Evolutionary conservation across 2,888 invertebrate genomes (phyloP), one percentile per base, ranked within the genome.

Genomic region (Escarpia spicata): DNA sequence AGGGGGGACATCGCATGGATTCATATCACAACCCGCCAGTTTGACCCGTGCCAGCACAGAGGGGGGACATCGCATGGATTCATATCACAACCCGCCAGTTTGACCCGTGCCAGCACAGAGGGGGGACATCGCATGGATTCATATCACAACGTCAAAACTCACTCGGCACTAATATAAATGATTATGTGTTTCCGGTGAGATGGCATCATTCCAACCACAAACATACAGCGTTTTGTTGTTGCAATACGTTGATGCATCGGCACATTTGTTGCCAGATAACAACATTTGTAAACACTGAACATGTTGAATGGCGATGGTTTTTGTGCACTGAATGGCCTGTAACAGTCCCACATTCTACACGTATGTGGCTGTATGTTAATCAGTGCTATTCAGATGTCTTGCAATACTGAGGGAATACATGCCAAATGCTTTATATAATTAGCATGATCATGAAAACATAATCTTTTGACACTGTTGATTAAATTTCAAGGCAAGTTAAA

Each of bases 231-330:
- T 75, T 75, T 75, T 75, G 75, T 75, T 75, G 26, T 75, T 15
- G n/a, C 26, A 26, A 15, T 60, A 60, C 26, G 19, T 19, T 75
- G 75, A n/a, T 75, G 75, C n/a, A 3, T 75, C 75, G 75, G n/a
- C 75, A 75, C 75, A 75, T 26, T 75, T 75, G 75, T 75, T 75
- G 75, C 26, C n/a, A 75, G 75, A 75, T 75, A 75, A 75, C 75
- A 75, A 75, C 75, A 75, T 1, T 75, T 75, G 75, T 75, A 75
- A 75, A 75, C 75, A 26, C 6, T 52, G 52, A 12, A 52, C 9
- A 52, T 12, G 12, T 75, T 75, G 19, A 75, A 75, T 6, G 26
- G n/a, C n/a, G 26, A 75, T 75, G 75, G 19, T 75, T 75, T 26
- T 75, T n/a, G 75, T 75, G 6, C 19, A 75, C 26, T 75, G 75